Conservation (phyloP, 2,113 vertebrate genomes). For the Callithrix jacchus region DNA sequence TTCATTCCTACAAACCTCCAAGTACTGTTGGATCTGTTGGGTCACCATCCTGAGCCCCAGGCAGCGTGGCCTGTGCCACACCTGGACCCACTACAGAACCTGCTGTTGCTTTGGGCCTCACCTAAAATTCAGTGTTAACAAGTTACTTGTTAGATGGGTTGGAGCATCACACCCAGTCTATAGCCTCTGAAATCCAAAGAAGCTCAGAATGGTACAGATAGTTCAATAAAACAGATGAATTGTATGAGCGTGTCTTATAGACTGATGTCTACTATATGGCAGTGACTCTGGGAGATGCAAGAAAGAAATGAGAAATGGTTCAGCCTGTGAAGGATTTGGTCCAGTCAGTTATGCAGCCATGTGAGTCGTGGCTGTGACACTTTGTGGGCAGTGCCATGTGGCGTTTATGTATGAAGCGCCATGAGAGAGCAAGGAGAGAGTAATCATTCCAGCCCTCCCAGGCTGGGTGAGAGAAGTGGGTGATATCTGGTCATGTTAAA, state of each 20-base stretch:
- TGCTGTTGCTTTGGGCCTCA: not conserved
- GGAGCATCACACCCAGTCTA: not conserved
- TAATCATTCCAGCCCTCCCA: not conserved
- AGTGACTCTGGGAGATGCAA: not conserved
- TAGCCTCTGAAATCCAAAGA: not conserved
- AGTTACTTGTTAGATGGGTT: not conserved
- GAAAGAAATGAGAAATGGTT: not conserved
- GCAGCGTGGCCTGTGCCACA: not conserved
- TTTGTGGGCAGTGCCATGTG: not conserved
- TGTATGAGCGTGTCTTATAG: not conserved
- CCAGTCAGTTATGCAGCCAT: not conserved
- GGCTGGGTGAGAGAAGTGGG: not conserved
- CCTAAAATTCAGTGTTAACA: not conserved
- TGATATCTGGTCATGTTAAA: not conserved
- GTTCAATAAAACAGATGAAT: not conserved
- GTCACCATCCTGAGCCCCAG: not conserved
- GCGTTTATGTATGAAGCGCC: not conserved
- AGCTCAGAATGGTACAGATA: not conserved
- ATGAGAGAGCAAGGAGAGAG: not conserved
- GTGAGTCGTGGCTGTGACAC: not conserved
- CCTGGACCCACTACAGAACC: not conserved
- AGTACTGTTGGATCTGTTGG: not conserved
- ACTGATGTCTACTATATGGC: not conserved
- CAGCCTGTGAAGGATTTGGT: not conserved
- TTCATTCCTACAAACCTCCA: not conserved